These are phyloP conservation scores for Chamaea fasciata DNA, from an alignment of 2,113 vertebrate genomes.

Conservation along the genomic window DNA sequence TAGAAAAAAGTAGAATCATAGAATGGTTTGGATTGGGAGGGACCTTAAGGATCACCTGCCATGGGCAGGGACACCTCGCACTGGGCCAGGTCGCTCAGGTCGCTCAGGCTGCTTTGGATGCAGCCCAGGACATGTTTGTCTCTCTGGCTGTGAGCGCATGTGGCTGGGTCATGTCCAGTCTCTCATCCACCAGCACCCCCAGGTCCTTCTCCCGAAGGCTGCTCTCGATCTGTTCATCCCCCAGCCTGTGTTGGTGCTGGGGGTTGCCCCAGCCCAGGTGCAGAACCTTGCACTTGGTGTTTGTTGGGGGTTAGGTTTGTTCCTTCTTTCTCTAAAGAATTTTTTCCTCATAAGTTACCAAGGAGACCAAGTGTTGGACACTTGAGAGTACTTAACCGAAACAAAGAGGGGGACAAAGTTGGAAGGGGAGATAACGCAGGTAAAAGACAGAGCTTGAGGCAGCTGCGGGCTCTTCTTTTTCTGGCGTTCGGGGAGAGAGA, in stretches of 20 bases:
- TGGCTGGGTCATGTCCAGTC: background rate
- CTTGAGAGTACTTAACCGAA: no score
- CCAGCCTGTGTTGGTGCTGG: background rate
- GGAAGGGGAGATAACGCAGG: no score
- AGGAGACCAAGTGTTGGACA: no score
- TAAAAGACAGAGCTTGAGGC: no score
- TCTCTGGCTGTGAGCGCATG: background rate
- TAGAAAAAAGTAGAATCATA: background rate
- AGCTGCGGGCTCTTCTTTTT: no score
- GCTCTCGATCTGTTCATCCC: rapidly evolving
- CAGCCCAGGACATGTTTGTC: no score
- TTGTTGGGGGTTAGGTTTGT: no score
- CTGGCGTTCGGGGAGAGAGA: no score
- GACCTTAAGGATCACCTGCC: background rate
- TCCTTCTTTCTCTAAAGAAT: no score
- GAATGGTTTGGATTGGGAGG: background rate
- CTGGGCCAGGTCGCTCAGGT: background rate
- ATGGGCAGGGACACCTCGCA: background rate
- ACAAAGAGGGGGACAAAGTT: no score
- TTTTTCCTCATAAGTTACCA: no score
- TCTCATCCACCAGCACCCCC: background rate
- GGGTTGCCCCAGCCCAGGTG: rapidly evolving
- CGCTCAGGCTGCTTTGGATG: background rate
- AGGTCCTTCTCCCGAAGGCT: background rate
- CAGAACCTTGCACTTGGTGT: background rate